Conservation (phyloP, 1,140 invertebrate genomes). For the Dendrolimus kikuchii region DNA sequence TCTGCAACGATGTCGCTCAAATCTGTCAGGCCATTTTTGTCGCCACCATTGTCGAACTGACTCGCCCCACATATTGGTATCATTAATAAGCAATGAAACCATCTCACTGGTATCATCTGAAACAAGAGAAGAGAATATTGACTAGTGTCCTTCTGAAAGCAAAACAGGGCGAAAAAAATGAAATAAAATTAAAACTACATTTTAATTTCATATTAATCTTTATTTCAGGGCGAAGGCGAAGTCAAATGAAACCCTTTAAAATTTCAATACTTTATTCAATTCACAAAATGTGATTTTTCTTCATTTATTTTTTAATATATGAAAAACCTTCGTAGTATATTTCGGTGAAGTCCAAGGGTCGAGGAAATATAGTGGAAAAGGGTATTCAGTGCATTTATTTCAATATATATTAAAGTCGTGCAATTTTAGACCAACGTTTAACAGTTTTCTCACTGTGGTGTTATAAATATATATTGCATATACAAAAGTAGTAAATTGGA, state of each 20-base stretch:
- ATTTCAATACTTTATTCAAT: constrained; percentile 32
- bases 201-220: constrained; percentile 55
- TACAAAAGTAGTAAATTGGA: too few species aligned
- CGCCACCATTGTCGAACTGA: constrained; percentile 43
- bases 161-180: constrained; percentile 25
- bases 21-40: constrained; percentile 47
- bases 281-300: constrained; percentile 12
- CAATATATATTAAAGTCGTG: neutral
- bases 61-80: constrained; percentile 37
- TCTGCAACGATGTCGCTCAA: constrained; percentile 36
- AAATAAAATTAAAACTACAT: constrained; percentile 64
- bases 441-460: too few species aligned
- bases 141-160: constrained; percentile 15
- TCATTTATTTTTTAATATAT: constrained; percentile 3
- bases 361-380: constrained; percentile 8
- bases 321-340: neutral
- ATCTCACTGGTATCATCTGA: constrained; percentile 44
- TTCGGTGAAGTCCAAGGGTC: constrained; percentile 12
- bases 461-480: too few species aligned
- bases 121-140: constrained; percentile 44
- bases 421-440: too few species aligned
- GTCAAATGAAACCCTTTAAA: constrained; percentile 64
- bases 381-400: constrained; percentile 10
- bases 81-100: constrained; percentile 29
- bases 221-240: constrained; percentile 57